Base-by-base conservation (phyloP, 2,113 vertebrate species). In the Ochotona princeps region DNA sequence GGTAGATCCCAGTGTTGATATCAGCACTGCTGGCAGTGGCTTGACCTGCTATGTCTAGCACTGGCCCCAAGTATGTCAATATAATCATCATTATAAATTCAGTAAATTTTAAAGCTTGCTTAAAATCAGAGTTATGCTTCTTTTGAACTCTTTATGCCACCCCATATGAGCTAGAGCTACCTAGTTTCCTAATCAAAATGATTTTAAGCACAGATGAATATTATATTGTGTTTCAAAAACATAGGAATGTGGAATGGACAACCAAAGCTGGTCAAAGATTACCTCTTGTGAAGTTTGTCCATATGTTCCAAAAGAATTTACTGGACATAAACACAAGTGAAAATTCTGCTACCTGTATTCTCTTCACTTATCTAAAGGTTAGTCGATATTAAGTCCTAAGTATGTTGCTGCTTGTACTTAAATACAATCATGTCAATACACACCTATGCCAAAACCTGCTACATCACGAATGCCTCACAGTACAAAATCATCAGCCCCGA, bases 141-240 rank as follows among this genome's bases (percentile, higher is more conserved):
- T 65, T 57, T 57, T 57, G 3, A 15, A 57, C 14, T 57, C 66
- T 87, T 87, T 79, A 88, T 0, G 67, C 32, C 15, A 72, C 23
- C 51, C 35, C 32, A n/a, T n/a, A 83, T 30, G 18, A 25, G 7
- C 67, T 75, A 85, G 5, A 30, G 15, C 49, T 35, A 67, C 12
- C 28, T 63, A 14, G 79, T 63, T 89, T 92, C 66, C 78, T 91
- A 93, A 94, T 47, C 10, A 32, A 83, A 92, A 92, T 13, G 7
- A 54, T 69, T 76, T 57, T 32, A 75, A 49, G 44, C 13, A 79
- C 61, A 20, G 66, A 75, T 78, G 65, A n/a, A n/a, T 87, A 13
- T 73, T 79, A 44, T 32, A 79, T 72, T 4, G 21, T 30, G 14
- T 35, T 73, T 93, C 72, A 87, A 73, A 82, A 82, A 67, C 51